A percentile compares a stretch with the other conserved stretches of the same genome.
phyloP scores from a whole-genome alignment of 2,888 invertebrate species.

The Micropterix aruncella region DNA sequence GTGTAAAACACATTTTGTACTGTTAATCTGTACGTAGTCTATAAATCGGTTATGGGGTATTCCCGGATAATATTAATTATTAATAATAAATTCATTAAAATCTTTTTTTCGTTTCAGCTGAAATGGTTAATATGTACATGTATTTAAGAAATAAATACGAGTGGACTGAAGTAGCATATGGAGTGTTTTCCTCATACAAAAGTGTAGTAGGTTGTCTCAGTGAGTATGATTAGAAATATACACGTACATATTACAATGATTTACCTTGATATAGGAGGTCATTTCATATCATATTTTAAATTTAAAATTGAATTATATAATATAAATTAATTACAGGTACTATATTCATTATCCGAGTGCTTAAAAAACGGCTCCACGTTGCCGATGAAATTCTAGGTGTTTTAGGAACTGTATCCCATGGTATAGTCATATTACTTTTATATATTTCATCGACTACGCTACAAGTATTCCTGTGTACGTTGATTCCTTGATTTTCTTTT shows the following conservation, averaged over 20 bases:
- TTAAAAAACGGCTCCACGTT: background rate
- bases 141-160: constrained; percentile 32
- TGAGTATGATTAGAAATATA: constrained; percentile 13
- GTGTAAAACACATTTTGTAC: no score
- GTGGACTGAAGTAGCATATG: constrained; percentile 33
- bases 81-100: no score
- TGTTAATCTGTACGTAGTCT: no score
- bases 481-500: no score
- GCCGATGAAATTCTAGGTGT: background rate
- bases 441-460: background rate
- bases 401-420: background rate
- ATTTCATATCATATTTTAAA: no score
- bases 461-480: background rate
- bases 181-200: constrained; percentile 30
- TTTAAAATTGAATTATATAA: no score
- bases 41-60: no score
- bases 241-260: no score
- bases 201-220: constrained; percentile 31
- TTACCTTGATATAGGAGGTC: no score
- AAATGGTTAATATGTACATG: constrained; percentile 31
- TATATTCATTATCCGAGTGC: background rate
- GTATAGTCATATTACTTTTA: background rate
- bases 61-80: no score
- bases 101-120: no score
- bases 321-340: background rate